A percentile compares a stretch with the other conserved stretches of the same genome.
Conservation (phyloP, 2,113 vertebrate species). For the Bambusicola thoracicus region DNA sequence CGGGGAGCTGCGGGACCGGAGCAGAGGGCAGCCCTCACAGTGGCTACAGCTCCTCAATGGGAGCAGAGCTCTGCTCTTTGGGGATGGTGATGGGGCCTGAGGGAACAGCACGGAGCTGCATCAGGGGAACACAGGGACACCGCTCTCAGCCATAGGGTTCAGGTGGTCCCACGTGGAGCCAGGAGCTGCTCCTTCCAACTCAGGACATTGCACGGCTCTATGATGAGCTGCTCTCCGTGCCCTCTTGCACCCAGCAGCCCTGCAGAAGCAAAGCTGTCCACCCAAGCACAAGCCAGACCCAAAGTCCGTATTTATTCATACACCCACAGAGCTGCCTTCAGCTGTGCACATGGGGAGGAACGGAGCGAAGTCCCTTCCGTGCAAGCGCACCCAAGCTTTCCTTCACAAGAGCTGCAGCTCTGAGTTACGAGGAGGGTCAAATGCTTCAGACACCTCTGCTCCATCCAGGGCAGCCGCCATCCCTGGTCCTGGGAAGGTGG, state of each 20-base stretch:
- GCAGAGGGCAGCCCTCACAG: no score
- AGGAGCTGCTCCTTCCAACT: background rate
- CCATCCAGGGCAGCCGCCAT: background rate
- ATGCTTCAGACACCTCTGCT: background rate
- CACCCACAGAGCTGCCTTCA: background rate
- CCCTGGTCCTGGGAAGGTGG: rapidly evolving
- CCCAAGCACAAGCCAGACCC: background rate
- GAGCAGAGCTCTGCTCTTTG: background rate
- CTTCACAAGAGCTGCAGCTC: background rate
- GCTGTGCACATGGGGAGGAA: rapidly evolving
- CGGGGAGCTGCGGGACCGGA: no score
- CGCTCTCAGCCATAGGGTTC: background rate
- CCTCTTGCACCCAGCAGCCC: background rate
- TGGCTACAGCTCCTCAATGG: no score
- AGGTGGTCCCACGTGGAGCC: no score
- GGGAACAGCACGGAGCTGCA: background rate
- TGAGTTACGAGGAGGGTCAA: background rate
- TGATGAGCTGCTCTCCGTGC: background rate
- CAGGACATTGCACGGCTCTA: background rate
- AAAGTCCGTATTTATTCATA: rapidly evolving
- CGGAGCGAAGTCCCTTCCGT: background rate
- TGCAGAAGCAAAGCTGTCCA: background rate
- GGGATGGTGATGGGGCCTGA: background rate
- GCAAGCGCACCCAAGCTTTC: background rate
- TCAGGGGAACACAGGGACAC: background rate